A percentile compares a stretch with the other conserved stretches of the same genome.
Conservation (phyloP, 2,888 invertebrate genomes). For the Acanthosepion pharaonis region DNA sequence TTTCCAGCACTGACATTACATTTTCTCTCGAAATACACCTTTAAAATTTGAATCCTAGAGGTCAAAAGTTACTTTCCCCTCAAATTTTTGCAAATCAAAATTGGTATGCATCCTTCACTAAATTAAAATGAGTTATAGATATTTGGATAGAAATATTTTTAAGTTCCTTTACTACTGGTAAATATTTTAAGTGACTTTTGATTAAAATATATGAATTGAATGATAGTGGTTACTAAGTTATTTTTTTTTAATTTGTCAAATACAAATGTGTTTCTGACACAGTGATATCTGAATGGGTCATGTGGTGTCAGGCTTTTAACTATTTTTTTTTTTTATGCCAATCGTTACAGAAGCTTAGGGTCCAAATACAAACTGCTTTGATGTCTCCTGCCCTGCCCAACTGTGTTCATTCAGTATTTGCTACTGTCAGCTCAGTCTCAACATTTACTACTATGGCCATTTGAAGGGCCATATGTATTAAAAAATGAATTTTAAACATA, state of each 20-base stretch:
- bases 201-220: background rate
- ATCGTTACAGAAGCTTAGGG: background rate
- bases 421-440: background rate
- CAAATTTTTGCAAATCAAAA: too few species aligned
- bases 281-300: background rate
- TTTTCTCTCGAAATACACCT: too few species aligned
- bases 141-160: background rate
- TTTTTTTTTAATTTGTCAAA: background rate
- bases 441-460: background rate
- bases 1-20: too few species aligned
- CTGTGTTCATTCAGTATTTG: background rate
- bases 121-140: background rate
- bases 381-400: constrained; percentile 33
- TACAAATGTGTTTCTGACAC: background rate
- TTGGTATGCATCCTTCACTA: background rate
- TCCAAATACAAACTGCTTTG: background rate
- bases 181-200: background rate
- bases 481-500: too few species aligned
- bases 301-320: background rate
- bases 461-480: background rate
- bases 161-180: background rate
- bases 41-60: too few species aligned
- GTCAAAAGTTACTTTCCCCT: too few species aligned
- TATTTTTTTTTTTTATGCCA: background rate
- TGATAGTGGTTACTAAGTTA: background rate